Base-by-base conservation (phyloP, 2,797 vertebrate species). In the Cossypha heuglini region DNA sequence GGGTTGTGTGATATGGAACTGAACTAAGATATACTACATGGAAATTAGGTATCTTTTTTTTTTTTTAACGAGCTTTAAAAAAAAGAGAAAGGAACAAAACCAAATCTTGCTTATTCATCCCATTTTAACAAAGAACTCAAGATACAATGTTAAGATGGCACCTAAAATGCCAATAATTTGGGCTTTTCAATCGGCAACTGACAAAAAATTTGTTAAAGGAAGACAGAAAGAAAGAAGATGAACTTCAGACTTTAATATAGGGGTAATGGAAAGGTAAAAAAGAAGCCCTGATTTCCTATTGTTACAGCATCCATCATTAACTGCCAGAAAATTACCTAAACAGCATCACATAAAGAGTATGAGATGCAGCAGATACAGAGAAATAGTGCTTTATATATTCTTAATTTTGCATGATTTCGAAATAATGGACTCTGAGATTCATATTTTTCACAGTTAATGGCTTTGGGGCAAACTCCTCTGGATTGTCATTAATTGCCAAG, bases 401-500 rank as follows among this genome's bases (percentile, higher is more conserved):
- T 78, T 92, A 68, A 82, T 95, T 94, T 86, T 94, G 16, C 29
- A 58, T 54, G 35, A 64, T 94, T 96, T 93, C 75, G 88, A 90
- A 95, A 93, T 91, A 91, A 91, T 61, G 42, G 40, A 38, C 31
- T 63, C 62, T 81, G 71, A 64, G 80, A 93, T 92, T 89, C 88
- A 42, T 64, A 78, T 74, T 93, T 95, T 78, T 93, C 72, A 67
- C 25, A 67, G 45, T 91, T 93, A 94, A 97, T 85, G 51, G 73
- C n/a, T 83, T 83, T 81, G 48, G 54, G 48, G n/a, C 64, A 78
- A 67, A 68, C 9, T 91, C 33, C 67, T 81, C 72, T 73, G 48
- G 79, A 72, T 68, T 91, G 64, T 87, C 66, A 93, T 95, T 94
- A 94, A 75, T 77, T 89, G 77, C 54, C 71, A 93, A 92, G 80